These are phyloP conservation scores for Corythornis madagascariensis DNA, from an alignment of 2,113 vertebrate species.

Conservation along the genomic window DNA sequence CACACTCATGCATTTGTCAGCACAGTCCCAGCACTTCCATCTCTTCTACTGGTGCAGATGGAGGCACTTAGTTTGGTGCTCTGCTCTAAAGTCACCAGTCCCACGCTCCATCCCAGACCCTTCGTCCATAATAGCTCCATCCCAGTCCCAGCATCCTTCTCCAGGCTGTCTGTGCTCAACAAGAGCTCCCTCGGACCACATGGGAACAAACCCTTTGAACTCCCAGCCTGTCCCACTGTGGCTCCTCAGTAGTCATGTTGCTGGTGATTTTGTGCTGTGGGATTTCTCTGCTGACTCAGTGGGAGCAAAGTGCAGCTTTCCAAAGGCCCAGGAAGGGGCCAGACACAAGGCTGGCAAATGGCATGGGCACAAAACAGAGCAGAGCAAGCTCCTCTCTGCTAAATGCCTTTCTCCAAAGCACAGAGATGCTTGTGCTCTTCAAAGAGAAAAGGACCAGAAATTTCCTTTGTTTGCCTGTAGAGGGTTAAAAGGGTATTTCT, in stretches of 20 bases:
- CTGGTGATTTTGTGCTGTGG: background rate
- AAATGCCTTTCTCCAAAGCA: background rate
- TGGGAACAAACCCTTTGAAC: background rate
- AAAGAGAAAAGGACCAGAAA: conserved; percentile 38
- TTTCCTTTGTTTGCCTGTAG: conserved; percentile 32
- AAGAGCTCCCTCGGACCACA: background rate
- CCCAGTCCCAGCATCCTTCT: background rate
- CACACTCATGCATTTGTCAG: background rate
- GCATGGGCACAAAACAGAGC: background rate
- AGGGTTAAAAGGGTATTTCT: conserved; percentile 31
- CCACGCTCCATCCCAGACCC: too few species aligned
- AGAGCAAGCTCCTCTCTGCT: background rate
- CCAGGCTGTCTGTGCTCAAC: background rate
- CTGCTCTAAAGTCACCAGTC: background rate
- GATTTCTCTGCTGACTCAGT: rapidly evolving
- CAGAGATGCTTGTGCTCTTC: background rate
- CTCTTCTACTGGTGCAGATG: background rate
- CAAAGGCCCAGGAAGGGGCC: background rate
- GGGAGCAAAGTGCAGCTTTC: background rate
- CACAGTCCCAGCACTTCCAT: background rate
- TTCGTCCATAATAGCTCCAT: background rate
- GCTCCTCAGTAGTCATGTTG: rapidly evolving
- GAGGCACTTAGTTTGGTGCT: background rate
- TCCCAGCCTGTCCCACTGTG: background rate
- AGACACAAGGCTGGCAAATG: background rate